A percentile compares a stretch with the other conserved stretches of the same genome.
These are phyloP conservation scores for Danio jaintianensis DNA, from an alignment of 2,797 vertebrate genomes.

Conservation along the genomic window DNA sequence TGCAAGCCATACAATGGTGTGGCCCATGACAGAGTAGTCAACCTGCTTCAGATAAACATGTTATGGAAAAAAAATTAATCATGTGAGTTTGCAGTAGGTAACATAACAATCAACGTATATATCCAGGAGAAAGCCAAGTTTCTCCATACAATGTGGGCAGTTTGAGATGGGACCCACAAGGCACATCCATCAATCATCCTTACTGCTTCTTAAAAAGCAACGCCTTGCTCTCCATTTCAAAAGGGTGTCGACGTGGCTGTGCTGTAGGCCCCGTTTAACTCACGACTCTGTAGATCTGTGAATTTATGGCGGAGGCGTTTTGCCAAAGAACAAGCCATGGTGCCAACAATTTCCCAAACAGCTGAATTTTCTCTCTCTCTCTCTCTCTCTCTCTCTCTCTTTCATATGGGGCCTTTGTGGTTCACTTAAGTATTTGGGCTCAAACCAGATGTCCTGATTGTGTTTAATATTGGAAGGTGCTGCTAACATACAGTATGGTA, in stretches of 20 bases:
- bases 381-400: constrained; percentile 16
- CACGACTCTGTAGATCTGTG: constrained; percentile 71
- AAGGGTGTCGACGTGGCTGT: constrained; percentile 65
- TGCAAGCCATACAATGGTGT: constrained; percentile 14
- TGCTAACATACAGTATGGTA: constrained; percentile 51
- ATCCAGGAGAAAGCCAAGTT: constrained; percentile 44
- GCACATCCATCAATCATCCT: constrained; percentile 56
- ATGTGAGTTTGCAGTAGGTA: constrained; percentile 20
- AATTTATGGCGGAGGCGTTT: constrained; percentile 71
- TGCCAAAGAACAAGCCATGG: constrained; percentile 74
- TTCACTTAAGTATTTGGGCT: constrained; percentile 57
- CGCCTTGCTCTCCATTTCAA: constrained; percentile 45
- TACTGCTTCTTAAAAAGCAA: constrained; percentile 61
- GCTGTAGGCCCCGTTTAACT: constrained; percentile 67
- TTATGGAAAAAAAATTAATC: background rate
- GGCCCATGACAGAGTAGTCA: constrained; percentile 1
- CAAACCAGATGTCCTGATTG: constrained; percentile 60
- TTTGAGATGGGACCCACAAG: constrained; percentile 48
- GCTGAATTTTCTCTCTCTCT: constrained; percentile 59
- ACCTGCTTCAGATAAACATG: constrained; percentile 7
- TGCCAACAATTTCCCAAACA: constrained; percentile 73
- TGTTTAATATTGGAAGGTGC: constrained; percentile 59
- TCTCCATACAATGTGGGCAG: constrained; percentile 50
- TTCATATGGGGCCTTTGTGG: constrained; percentile 48
- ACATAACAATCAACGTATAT: background rate